Conservation (phyloP, 2,797 vertebrate species). For the Sebastes paucispinis region DNA sequence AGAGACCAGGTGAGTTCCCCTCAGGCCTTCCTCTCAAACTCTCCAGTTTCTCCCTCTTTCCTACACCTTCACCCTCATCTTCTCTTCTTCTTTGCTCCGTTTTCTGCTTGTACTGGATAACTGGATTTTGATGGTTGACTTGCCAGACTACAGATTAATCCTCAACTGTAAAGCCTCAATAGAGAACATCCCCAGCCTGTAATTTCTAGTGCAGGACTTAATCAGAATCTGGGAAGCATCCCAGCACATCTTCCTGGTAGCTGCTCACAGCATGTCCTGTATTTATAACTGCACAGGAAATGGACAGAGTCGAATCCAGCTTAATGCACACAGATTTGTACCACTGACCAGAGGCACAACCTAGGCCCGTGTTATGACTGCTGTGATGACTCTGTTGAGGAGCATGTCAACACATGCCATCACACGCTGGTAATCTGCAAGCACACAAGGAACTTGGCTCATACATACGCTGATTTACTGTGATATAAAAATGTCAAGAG, state of each 20-base stretch:
- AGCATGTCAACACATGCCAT: constrained; percentile 41
- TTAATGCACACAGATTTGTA: constrained; percentile 27
- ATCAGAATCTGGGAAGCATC: constrained; percentile 69
- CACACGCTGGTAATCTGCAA: constrained; percentile 49
- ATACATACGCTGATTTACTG: constrained; percentile 48
- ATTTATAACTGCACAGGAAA: constrained; percentile 32
- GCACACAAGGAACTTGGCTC: constrained; percentile 43
- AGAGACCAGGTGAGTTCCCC: constrained; percentile 87
- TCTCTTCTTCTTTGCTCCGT: constrained; percentile 14
- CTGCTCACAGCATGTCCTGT: constrained; percentile 34
- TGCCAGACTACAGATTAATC: constrained; percentile 71
- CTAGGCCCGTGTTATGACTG: constrained; percentile 11
- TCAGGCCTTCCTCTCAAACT: constrained; percentile 3
- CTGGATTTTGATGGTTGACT: constrained; percentile 55
- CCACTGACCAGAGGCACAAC: constrained; percentile 25
- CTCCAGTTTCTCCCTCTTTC: not conserved
- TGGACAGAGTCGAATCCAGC: constrained; percentile 17
- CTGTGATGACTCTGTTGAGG: constrained; percentile 46
- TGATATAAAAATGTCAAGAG: constrained; percentile 68
- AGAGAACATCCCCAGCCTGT: constrained; percentile 62
- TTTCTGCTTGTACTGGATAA: constrained; percentile 41
- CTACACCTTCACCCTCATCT: not conserved
- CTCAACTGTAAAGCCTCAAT: constrained; percentile 60
- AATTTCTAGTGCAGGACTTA: constrained; percentile 65
- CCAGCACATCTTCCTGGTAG: constrained; percentile 47